Percentiles rank a stretch among this genome's conserved stretches.
Conservation (phyloP, 2,797 vertebrate species). For the Momotus momota region DNA sequence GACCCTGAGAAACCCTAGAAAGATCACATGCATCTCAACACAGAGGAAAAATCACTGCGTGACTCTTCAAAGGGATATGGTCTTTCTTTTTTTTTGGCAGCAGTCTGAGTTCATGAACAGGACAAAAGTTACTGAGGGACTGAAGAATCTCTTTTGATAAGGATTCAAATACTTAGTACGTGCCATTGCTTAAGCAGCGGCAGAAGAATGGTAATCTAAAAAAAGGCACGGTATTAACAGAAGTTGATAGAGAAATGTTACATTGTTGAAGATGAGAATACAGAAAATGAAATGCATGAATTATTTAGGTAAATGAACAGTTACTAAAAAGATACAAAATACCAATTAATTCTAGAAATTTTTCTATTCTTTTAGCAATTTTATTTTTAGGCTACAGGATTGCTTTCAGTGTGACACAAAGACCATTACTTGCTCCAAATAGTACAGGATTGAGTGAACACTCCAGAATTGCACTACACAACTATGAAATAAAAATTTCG, state of each 20-base stretch:
- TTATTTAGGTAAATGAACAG: slow-evolving; percentile 22
- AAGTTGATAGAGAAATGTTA: background rate
- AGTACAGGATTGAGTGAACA: background rate
- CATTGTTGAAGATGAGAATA: background rate
- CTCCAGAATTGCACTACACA: fast-evolving
- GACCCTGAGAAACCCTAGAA: background rate
- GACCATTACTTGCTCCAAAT: background rate
- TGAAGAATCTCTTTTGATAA: background rate
- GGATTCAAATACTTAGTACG: background rate
- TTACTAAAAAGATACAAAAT: background rate
- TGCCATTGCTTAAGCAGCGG: background rate
- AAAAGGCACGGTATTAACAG: background rate
- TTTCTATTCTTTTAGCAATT: background rate
- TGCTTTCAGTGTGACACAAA: background rate
- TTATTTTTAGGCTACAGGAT: background rate
- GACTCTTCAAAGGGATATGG: background rate
- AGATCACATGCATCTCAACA: background rate
- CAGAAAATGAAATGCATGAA: background rate
- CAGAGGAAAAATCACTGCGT: background rate
- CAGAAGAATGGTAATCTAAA: background rate
- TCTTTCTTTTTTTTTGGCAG: background rate
- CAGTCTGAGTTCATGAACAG: background rate
- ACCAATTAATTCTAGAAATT: background rate
- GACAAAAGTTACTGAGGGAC: background rate
- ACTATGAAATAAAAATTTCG: background rate